A percentile compares a stretch with the other conserved stretches of the same genome.
These are phyloP conservation scores for Poicephalus gulielmi DNA, from an alignment of 2,113 vertebrate species.

Conservation along the genomic window DNA sequence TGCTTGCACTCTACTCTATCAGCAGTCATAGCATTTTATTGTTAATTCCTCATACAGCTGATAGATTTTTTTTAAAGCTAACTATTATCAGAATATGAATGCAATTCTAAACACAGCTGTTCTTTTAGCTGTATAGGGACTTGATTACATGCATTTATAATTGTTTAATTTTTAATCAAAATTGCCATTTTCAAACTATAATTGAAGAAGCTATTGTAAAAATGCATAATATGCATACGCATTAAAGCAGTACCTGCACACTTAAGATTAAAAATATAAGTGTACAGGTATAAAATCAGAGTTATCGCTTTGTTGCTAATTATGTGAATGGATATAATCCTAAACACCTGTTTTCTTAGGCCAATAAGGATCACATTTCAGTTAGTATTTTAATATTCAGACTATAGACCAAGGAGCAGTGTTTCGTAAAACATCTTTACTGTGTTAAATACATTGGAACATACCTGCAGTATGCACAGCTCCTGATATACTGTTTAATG, in stretches of 20 bases:
- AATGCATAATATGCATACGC: neutral
- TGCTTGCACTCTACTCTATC: neutral
- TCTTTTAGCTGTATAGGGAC: conserved; percentile 26
- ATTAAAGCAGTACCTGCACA: neutral
- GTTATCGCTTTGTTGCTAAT: neutral
- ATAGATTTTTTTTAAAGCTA: neutral
- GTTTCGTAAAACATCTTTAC: neutral
- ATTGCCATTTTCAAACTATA: conserved; percentile 35
- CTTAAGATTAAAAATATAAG: neutral
- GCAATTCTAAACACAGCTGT: neutral
- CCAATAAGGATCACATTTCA: neutral
- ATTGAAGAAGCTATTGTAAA: conserved; percentile 39
- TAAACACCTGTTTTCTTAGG: neutral
- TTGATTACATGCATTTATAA: conserved; percentile 48
- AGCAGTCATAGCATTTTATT: neutral
- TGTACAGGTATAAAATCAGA: neutral
- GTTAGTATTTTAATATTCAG: neutral
- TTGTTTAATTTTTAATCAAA: conserved; percentile 58
- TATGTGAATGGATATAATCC: neutral
- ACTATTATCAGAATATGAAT: neutral
- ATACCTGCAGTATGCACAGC: neutral
- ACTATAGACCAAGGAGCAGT: neutral
- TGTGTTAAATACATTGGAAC: neutral
- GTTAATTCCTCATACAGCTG: neutral
- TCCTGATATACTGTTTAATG: neutral